phyloP scores from a whole-genome alignment of 2,888 invertebrate genomes.

The Silvanus unidentatus region DNA sequence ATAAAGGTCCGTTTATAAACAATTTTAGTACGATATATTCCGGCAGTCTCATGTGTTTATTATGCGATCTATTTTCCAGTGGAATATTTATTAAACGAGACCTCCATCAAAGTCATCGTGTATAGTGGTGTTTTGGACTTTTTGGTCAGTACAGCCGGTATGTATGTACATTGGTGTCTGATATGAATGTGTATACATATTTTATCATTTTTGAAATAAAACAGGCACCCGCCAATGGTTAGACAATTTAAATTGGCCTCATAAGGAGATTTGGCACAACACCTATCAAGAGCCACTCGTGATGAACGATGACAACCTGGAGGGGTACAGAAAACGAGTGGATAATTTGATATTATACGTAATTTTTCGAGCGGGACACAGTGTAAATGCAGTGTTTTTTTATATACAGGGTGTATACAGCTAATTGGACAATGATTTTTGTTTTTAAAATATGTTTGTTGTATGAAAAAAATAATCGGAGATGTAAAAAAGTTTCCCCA shows the following conservation, averaged over 20 bases:
- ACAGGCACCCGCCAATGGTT: constrained; percentile 74
- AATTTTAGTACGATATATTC: not conserved
- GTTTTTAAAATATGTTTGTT: too few relatives aligned
- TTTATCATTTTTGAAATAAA: constrained; percentile 4
- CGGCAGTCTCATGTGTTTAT: too few relatives aligned
- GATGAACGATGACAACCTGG: constrained; percentile 52
- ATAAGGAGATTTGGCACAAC: constrained; percentile 10
- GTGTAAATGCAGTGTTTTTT: constrained; percentile 52
- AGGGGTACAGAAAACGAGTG: constrained; percentile 63
- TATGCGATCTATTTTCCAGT: constrained; percentile 26
- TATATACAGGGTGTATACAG: too few relatives aligned
- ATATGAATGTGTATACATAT: not conserved
- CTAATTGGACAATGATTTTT: too few relatives aligned
- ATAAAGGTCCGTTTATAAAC: constrained; percentile 50
- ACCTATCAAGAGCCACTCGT: constrained; percentile 51
- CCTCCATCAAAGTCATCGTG: constrained; percentile 34
- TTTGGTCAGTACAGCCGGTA: constrained; percentile 35
- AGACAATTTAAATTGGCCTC: constrained; percentile 60
- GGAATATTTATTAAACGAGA: constrained; percentile 31
- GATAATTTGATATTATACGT: constrained; percentile 67
- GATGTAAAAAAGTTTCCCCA: too few relatives aligned
- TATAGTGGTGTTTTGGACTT: constrained; percentile 37
- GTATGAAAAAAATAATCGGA: too few relatives aligned
- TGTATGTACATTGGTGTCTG: not conserved
- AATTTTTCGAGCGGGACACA: constrained; percentile 70